Base-by-base conservation (phyloP, 2,797 vertebrate genomes). In the Arrhamphus sclerolepis region DNA sequence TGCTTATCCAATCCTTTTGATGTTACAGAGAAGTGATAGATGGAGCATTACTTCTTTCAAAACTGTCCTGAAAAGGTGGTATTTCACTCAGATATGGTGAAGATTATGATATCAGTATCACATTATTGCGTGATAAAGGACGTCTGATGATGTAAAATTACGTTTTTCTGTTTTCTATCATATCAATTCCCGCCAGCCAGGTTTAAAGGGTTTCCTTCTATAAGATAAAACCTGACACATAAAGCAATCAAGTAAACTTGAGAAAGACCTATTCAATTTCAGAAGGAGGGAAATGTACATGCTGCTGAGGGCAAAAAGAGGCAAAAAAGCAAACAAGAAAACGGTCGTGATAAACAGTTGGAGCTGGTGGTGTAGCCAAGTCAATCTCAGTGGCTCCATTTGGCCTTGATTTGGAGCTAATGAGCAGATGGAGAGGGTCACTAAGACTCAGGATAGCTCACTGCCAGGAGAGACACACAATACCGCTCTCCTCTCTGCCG, bases 391-490 rank as follows among this genome's bases (percentile, higher is more conserved):
- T 72, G 72, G 72, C 82, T 88, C 76, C 82, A 80, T 84, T 91
- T 90, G 89, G 89, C 83, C 81, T 85, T 88, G 87, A 89, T 89
- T 90, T 83, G 73, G 71, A 86, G 84, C 86, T 87, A 89, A 89
- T 88, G 87, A 90, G 85, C 88, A 91, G 89, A 90, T 90, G 89
- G 86, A 90, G 84, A 81, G 82, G 79, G 85, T 89, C 86, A 86
- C 70, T 62, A 61, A 78, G 78, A 84, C 81, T 80, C 40, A 4
- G 67, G 72, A 82, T 68, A 77, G 75, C 83, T 86, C 73, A 52
- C 75, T 78, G 76, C 78, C 57, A 56, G 75, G 62, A 87, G 70
- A 81, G 69, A 81, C 78, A 82, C 80, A 86, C 70, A 76, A 81
- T 81, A 84, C 81, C 77, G 81, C 82, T 79, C 75, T 77, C 62